Evolutionary conservation across 2,113 vertebrate species (phyloP).

Genomic region (Grus americana): DNA sequence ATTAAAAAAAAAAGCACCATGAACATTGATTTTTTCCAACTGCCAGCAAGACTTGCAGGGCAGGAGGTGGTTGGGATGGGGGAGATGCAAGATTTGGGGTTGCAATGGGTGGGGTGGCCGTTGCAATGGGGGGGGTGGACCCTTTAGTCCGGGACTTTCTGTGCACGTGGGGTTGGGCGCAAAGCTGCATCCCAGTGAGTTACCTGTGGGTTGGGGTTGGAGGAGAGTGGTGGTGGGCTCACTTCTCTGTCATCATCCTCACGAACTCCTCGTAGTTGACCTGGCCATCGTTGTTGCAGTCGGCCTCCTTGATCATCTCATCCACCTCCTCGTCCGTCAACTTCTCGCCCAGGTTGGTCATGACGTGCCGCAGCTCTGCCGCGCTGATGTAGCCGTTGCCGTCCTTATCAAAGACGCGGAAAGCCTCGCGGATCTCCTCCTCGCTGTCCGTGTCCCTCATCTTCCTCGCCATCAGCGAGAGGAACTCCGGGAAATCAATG

Average conservation of each 20-base stretch:
- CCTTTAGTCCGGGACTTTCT: not conserved
- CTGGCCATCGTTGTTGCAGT: slow-evolving; percentile 31
- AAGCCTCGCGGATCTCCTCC: slow-evolving; percentile 77
- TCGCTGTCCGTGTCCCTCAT: slow-evolving; percentile 67
- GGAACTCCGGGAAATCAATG: slow-evolving; percentile 62
- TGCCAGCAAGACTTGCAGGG: fast-evolving
- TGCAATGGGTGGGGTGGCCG: fast-evolving
- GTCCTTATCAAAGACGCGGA: slow-evolving; percentile 72
- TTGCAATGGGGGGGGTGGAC: not conserved
- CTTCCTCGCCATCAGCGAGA: slow-evolving; percentile 74
- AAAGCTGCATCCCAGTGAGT: fast-evolving
- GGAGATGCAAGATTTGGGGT: not conserved
- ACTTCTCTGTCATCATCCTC: slow-evolving; percentile 65
- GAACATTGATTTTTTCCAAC: not conserved
- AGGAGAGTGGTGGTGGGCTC: fast-evolving
- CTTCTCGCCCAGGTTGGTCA: slow-evolving; percentile 65
- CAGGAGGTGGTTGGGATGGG: not conserved
- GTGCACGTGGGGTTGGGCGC: fast-evolving
- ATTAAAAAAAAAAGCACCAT: not conserved
- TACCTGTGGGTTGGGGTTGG: not conserved
- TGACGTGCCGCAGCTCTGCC: slow-evolving; percentile 53
- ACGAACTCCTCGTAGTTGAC: slow-evolving; percentile 66
- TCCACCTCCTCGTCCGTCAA: slow-evolving; percentile 61
- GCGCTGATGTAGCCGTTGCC: slow-evolving; percentile 56
- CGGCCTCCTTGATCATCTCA: slow-evolving; percentile 59